phyloP scores from a whole-genome alignment of 2,888 invertebrate genomes.

The Plagodis pulveraria region DNA sequence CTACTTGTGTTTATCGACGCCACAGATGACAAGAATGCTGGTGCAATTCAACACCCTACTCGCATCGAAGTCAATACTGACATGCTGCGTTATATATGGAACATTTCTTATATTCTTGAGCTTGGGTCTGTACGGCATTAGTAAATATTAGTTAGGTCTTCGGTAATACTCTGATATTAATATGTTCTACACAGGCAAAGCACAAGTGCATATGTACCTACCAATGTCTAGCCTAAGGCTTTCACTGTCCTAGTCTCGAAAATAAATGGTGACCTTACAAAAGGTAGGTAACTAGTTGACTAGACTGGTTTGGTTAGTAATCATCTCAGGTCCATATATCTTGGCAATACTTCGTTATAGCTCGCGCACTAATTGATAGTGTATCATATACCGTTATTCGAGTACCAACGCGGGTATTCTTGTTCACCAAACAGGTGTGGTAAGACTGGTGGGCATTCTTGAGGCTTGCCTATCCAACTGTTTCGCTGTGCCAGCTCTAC shows the following conservation, averaged over 20 bases:
- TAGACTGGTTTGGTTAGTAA: constrained; percentile 21
- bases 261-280: constrained; percentile 16
- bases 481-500: constrained; percentile 1
- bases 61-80: too few relatives aligned
- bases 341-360: constrained; percentile 27
- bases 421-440: constrained; percentile 30
- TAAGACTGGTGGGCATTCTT: constrained; percentile 11
- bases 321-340: constrained; percentile 20
- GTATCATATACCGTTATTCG: constrained; percentile 29
- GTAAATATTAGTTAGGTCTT: too few relatives aligned
- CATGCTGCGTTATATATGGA: too few relatives aligned
- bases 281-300: constrained; percentile 17
- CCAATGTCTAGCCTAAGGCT: constrained; percentile 4
- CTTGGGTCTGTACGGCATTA: too few relatives aligned
- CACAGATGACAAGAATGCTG: too few relatives aligned
- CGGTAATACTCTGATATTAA: too few relatives aligned
- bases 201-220: too few relatives aligned
- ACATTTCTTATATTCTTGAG: too few relatives aligned
- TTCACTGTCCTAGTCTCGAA: constrained; percentile 15
- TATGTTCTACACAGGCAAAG: too few relatives aligned
- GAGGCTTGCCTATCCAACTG: not conserved
- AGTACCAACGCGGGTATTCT: constrained; percentile 16
- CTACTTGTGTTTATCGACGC: too few relatives aligned
- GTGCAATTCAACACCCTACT: too few relatives aligned
- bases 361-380: constrained; percentile 31